These are phyloP conservation scores for Tuta absoluta DNA, from an alignment of 2,888 invertebrate genomes.

Conservation along the genomic window DNA sequence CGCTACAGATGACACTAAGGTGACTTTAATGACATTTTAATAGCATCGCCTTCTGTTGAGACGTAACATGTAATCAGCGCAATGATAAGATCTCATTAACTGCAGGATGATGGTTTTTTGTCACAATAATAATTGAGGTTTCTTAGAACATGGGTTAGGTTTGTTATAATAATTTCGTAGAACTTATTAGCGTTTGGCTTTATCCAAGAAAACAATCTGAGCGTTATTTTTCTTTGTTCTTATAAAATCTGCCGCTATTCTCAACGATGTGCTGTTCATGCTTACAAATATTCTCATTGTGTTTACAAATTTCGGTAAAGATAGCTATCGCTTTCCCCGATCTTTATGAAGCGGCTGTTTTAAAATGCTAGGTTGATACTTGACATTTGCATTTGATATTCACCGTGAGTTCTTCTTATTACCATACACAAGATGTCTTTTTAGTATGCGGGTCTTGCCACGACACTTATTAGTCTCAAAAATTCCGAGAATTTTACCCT, in stretches of 20 bases:
- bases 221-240: constrained; percentile 2
- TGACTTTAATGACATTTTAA: constrained; percentile 80
- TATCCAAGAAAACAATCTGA: constrained; percentile 25
- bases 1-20: constrained; percentile 75
- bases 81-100: constrained; percentile 69
- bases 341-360: constrained; percentile 47
- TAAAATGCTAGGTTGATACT: constrained; percentile 62
- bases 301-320: constrained; percentile 11
- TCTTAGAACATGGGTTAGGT: constrained; percentile 57
- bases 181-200: constrained; percentile 16
- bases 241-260: constrained; percentile 11
- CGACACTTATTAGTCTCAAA: constrained; percentile 79
- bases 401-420: constrained; percentile 66
- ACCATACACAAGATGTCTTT: constrained; percentile 68
- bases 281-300: constrained; percentile 24
- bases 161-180: constrained; percentile 22
- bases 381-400: constrained; percentile 65
- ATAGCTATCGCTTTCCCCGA: constrained; percentile 22
- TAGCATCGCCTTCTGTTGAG: constrained; percentile 74
- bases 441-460: constrained; percentile 74
- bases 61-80: constrained; percentile 72
- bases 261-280: constrained; percentile 8
- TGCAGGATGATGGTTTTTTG: constrained; percentile 59
- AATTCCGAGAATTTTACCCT: constrained; percentile 68
- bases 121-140: constrained; percentile 57